A percentile compares a stretch with the other conserved stretches of the same genome.
Evolutionary conservation across 2,888 invertebrate species (phyloP).

Genomic region (Amiota mariae): DNA sequence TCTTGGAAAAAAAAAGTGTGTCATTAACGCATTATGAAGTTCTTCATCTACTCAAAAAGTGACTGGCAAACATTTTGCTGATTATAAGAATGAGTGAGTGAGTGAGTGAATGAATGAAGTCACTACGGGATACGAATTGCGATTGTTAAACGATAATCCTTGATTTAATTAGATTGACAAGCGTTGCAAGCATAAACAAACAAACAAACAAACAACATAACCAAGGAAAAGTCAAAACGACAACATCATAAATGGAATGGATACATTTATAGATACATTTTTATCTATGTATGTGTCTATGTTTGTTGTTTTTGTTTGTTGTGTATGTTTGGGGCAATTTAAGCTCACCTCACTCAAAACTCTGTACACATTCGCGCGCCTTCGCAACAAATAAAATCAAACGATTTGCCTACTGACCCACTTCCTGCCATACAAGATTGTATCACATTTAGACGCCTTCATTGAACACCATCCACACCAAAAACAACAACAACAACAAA

Average conservation of each 20-base stretch:
- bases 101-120: slow-evolving; percentile 1
- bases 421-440: slow-evolving; percentile 25
- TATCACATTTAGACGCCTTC: slow-evolving; percentile 14
- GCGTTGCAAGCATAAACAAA: background rate
- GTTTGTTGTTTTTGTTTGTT: background rate
- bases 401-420: slow-evolving; percentile 37
- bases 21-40: slow-evolving; percentile 11
- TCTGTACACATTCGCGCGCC: background rate
- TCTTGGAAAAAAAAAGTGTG: slow-evolving; percentile 14
- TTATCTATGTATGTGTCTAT: background rate
- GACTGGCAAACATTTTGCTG: background rate
- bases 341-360: background rate
- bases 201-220: too few species aligned
- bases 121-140: slow-evolving; percentile 1
- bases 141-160: slow-evolving; percentile 6
- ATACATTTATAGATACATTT: background rate
- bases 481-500: slow-evolving; percentile 22
- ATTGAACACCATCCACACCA: background rate
- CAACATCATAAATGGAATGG: background rate
- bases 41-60: background rate
- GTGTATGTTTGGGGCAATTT: background rate
- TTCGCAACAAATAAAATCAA: slow-evolving; percentile 11
- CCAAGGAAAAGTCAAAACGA: background rate
- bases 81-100: background rate
- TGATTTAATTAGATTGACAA: slow-evolving; percentile 15